Evolutionary conservation across 2,888 invertebrate genomes (phyloP).

Genomic region (Ophion costatus): DNA sequence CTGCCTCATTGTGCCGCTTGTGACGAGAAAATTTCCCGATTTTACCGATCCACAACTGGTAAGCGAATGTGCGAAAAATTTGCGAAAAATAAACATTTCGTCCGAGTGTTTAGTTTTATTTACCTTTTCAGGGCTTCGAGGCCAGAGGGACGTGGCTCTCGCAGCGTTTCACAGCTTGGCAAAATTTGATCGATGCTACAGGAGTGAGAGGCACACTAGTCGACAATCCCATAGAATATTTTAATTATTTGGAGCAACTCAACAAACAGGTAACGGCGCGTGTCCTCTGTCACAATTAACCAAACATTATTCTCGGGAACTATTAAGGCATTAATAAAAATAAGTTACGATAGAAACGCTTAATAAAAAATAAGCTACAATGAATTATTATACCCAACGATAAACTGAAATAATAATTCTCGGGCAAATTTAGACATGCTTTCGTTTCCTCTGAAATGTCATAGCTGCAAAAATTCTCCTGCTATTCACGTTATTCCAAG

Average conservation of each 20-base stretch:
- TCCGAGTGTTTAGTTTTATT: conserved; percentile 3
- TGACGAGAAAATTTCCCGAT: conserved; percentile 88
- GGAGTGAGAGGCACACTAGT: conserved; percentile 88
- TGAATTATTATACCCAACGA: no score
- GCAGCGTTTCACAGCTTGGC: conserved; percentile 92
- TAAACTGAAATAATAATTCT: no score
- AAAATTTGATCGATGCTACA: conserved; percentile 91
- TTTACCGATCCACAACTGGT: conserved; percentile 95
- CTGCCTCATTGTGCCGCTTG: conserved; percentile 88
- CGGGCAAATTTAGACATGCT: no score
- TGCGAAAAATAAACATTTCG: not conserved
- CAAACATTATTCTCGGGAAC: not conserved
- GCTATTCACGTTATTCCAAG: no score
- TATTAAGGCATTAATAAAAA: no score
- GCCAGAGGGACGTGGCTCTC: conserved; percentile 94
- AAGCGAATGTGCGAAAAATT: conserved; percentile 75
- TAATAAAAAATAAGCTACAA: no score
- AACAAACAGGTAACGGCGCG: conserved; percentile 69
- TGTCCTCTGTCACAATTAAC: not conserved
- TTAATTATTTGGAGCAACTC: conserved; percentile 74
- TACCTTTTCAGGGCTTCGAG: conserved; percentile 91
- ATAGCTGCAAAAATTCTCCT: no score
- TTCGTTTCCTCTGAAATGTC: no score
- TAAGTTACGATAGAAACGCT: no score
- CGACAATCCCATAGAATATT: conserved; percentile 87